Conservation (phyloP, 2,797 vertebrate genomes). For the Furcifer pardalis region DNA sequence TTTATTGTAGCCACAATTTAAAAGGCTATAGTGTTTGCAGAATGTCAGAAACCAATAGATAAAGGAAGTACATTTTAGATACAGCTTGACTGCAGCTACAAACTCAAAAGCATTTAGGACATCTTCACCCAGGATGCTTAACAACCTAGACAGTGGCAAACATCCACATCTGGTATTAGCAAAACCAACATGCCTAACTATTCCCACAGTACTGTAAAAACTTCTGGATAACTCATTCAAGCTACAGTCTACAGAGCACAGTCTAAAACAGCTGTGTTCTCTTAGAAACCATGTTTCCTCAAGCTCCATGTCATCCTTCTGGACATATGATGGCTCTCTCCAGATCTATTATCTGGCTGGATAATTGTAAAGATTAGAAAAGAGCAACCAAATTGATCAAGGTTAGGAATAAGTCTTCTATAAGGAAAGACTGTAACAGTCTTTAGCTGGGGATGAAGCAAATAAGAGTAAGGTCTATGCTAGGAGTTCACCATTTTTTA, state of each 20-base stretch:
- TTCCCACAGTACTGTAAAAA: slow-evolving; percentile 68
- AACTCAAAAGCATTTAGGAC: not conserved
- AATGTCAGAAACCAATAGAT: slow-evolving; percentile 53
- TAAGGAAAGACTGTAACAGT: no score
- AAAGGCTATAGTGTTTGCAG: slow-evolving; percentile 35
- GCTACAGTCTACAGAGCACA: slow-evolving; percentile 19
- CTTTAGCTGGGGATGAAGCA: no score
- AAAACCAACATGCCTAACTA: slow-evolving; percentile 69
- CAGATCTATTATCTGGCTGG: not conserved
- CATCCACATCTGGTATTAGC: slow-evolving; percentile 68
- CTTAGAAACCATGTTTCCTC: not conserved
- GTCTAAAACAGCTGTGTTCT: slow-evolving; percentile 29
- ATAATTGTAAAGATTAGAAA: not conserved
- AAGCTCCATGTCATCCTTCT: not conserved
- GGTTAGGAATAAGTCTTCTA: no score
- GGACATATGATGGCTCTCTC: not conserved
- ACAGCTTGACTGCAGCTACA: not conserved
- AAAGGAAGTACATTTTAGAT: slow-evolving; percentile 10
- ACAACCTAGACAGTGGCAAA: slow-evolving; percentile 61
- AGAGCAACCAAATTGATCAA: no score
- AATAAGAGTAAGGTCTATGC: no score
- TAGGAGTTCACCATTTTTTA: no score
- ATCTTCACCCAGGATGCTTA: slow-evolving; percentile 56
- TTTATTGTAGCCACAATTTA: slow-evolving; percentile 45
- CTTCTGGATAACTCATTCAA: slow-evolving; percentile 59